Percentiles rank a stretch among this genome's conserved stretches.
phyloP scores from a whole-genome alignment of 2,888 invertebrate genomes.

The Phortica magna region DNA sequence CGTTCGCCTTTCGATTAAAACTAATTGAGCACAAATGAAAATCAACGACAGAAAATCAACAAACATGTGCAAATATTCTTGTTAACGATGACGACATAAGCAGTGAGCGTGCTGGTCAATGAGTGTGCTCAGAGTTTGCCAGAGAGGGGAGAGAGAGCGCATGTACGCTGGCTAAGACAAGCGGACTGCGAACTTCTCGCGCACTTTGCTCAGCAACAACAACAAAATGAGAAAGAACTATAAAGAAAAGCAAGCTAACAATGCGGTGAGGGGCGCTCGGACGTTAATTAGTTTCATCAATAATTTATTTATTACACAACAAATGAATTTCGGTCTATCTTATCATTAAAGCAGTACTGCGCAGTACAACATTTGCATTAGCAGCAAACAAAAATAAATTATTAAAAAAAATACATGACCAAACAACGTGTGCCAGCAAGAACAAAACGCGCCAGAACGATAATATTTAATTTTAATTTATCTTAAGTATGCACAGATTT shows the following conservation, averaged over 20 bases:
- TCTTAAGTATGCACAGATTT: no score
- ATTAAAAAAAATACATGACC: no score
- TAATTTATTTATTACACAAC: no score
- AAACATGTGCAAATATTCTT: slow-evolving; percentile 29
- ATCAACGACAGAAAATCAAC: slow-evolving; percentile 42
- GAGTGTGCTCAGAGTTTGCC: not conserved
- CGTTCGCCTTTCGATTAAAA: slow-evolving; percentile 58
- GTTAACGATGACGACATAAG: slow-evolving; percentile 31
- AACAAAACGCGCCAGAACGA: no score
- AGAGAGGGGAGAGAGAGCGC: not conserved
- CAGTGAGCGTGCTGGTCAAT: slow-evolving; percentile 2
- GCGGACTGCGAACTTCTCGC: not conserved
- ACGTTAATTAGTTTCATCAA: no score
- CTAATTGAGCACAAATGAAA: slow-evolving; percentile 56
- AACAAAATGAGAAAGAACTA: not conserved
- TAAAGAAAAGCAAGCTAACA: not conserved
- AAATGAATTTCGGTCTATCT: no score
- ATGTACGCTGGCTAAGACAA: not conserved
- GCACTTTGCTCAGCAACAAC: not conserved
- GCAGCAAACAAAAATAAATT: no score
- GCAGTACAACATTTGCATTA: no score
- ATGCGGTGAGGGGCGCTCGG: not conserved
- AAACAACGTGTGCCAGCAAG: no score
- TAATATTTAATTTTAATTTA: no score
- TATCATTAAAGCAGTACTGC: no score